Conservation (phyloP, 2,888 invertebrate genomes). For the Germaria angustata region DNA sequence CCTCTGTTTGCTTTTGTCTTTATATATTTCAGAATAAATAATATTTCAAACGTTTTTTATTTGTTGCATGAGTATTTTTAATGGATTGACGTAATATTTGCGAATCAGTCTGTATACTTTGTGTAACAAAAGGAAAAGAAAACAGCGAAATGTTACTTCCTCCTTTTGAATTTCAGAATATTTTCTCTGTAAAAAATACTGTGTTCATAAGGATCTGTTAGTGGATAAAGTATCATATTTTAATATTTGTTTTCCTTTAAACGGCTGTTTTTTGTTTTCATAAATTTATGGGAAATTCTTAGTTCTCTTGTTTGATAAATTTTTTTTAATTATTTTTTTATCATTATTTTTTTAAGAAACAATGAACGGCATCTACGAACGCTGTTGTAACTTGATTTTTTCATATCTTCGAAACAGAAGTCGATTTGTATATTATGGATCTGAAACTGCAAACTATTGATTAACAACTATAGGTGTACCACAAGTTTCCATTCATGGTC, state of each 20-base stretch:
- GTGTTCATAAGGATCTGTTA: background rate
- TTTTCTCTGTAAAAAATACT: background rate
- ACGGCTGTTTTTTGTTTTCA: background rate
- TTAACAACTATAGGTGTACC: no score
- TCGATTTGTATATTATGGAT: no score
- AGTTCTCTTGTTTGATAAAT: background rate
- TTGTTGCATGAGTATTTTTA: background rate
- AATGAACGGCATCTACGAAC: no score
- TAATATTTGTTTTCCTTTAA: background rate
- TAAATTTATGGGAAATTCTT: background rate
- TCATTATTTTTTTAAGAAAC: no score
- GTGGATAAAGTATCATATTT: background rate
- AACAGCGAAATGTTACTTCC: background rate
- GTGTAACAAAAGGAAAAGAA: slow-evolving; percentile 12
- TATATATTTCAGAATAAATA: background rate
- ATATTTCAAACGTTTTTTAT: background rate
- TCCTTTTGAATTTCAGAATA: background rate
- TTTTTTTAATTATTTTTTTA: no score
- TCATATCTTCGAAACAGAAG: no score
- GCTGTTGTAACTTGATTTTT: no score
- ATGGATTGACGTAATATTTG: background rate
- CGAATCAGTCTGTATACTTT: background rate
- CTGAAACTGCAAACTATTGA: no score
- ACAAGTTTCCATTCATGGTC: no score
- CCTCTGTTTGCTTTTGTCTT: background rate